phyloP scores from a whole-genome alignment of 2,888 invertebrate genomes.

The Micoletzkya japonica region DNA sequence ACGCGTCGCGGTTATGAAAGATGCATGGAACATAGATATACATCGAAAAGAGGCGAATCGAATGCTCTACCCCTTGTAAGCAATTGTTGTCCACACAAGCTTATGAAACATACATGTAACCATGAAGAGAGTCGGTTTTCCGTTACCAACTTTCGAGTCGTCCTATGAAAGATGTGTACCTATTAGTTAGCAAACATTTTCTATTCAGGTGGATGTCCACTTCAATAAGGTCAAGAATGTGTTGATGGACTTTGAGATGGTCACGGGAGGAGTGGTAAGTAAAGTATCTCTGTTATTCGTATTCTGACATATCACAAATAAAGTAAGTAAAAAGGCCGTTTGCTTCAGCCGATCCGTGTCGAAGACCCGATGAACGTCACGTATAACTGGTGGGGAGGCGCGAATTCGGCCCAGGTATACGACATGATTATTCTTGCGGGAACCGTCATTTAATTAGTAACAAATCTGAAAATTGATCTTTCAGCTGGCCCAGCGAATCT shows the following conservation, averaged over 20 bases:
- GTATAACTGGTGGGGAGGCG: slow-evolving; percentile 96
- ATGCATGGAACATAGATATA: too few species aligned
- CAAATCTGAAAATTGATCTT: not conserved
- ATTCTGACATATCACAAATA: not conserved
- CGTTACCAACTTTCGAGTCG: too few species aligned
- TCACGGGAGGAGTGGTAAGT: slow-evolving; percentile 74
- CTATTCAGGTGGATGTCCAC: slow-evolving; percentile 75
- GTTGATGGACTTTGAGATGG: slow-evolving; percentile 79
- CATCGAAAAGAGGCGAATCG: too few species aligned
- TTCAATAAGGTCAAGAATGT: slow-evolving; percentile 84
- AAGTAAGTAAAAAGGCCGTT: too few species aligned
- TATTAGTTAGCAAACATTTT: too few species aligned
- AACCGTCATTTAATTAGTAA: not conserved
- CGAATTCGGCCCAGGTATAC: slow-evolving; percentile 67
- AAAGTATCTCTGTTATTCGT: not conserved
- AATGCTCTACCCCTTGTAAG: too few species aligned
- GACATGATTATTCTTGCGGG: not conserved
- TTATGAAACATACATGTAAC: slow-evolving; percentile 9
- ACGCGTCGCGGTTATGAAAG: too few species aligned
- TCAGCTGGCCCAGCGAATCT: slow-evolving; percentile 65
- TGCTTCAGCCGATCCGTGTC: slow-evolving; percentile 38
- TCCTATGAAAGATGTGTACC: too few species aligned
- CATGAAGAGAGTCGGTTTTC: too few species aligned
- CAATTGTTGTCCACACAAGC: too few species aligned
- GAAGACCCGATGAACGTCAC: slow-evolving; percentile 78